Evolutionary conservation across 2,113 vertebrate genomes (phyloP).

Genomic region (Raphicerus campestris): DNA sequence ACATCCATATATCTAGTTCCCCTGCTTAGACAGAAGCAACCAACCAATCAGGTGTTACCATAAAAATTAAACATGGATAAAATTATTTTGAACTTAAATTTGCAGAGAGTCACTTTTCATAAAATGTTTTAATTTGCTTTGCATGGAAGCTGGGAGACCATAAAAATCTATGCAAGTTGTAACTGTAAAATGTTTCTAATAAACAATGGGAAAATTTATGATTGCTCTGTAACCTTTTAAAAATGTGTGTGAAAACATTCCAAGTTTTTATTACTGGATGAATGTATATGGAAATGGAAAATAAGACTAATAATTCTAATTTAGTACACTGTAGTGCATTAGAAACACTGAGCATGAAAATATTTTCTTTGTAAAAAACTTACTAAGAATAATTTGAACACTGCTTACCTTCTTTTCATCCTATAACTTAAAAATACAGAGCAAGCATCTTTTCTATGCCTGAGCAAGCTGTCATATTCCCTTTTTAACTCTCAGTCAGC

Average conservation of each 20-base stretch:
- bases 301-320: not conserved
- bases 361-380: not conserved
- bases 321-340: not conserved
- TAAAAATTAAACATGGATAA: conserved; percentile 12
- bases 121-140: not conserved
- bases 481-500: not conserved
- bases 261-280: not conserved
- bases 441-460: not conserved
- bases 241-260: conserved; percentile 3
- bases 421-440: not conserved
- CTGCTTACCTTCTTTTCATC: not conserved
- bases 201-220: not conserved
- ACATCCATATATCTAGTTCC: not conserved
- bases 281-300: not conserved
- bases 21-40: not conserved
- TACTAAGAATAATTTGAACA: not conserved
- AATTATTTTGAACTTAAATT: not conserved
- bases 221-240: not conserved
- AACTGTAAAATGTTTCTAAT: not conserved
- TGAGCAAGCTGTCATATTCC: not conserved
- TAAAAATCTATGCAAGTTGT: not conserved
- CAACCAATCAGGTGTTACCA: not conserved
- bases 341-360: not conserved
- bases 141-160: not conserved
- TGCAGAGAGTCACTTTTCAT: not conserved